Evolutionary conservation across 2,797 vertebrate species (phyloP).

Genomic region (Myotis planiceps): DNA sequence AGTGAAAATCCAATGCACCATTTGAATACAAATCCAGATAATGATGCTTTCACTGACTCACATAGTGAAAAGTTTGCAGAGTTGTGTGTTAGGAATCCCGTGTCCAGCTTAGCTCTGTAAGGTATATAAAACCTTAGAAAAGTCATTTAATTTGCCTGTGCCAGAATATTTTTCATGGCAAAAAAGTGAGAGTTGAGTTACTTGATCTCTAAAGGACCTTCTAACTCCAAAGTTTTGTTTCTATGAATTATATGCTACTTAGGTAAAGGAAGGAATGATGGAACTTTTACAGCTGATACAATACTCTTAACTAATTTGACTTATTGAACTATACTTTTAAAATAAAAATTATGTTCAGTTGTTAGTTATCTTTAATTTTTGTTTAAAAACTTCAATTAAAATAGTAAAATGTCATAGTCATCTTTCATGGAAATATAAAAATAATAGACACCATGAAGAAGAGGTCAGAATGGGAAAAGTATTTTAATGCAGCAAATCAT

Average conservation of each 20-base stretch:
- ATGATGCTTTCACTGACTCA: not conserved
- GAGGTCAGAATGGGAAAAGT: not conserved
- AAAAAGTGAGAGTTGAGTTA: not conserved
- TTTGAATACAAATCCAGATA: not conserved
- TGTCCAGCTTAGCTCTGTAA: not conserved
- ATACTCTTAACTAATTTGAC: not conserved
- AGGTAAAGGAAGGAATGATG: not conserved
- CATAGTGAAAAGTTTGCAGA: not conserved
- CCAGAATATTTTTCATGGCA: not conserved
- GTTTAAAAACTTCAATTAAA: not conserved
- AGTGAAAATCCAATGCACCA: not conserved
- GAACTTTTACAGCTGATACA: not conserved
- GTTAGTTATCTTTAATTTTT: not conserved
- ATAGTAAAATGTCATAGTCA: not conserved
- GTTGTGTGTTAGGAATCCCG: not conserved
- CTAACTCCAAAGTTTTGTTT: not conserved
- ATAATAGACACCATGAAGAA: not conserved
- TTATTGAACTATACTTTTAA: not conserved
- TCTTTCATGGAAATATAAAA: constrained; percentile 15
- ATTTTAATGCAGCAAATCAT: not conserved
- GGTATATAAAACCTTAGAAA: not conserved
- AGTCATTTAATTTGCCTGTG: not conserved
- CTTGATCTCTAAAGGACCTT: constrained; percentile 9
- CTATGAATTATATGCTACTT: not conserved
- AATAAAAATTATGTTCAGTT: not conserved